These are phyloP conservation scores for Conistra vaccinii DNA, from an alignment of 2,888 invertebrate species.

Conservation along the genomic window DNA sequence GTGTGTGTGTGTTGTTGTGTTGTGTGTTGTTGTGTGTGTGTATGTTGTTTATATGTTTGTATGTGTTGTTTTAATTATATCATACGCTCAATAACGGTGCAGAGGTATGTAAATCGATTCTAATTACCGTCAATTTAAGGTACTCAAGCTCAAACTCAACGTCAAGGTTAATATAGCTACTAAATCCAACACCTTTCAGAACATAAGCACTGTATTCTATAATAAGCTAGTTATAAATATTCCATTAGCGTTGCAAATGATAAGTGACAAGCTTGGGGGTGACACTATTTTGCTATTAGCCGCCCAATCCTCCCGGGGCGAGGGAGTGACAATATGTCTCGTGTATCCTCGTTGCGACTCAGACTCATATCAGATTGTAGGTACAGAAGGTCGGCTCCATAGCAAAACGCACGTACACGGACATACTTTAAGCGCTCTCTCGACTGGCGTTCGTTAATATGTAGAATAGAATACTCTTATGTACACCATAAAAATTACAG, in stretches of 20 bases:
- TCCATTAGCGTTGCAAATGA: slow-evolving; percentile 71
- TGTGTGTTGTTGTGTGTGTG: too few species aligned
- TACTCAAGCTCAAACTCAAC: slow-evolving; percentile 11
- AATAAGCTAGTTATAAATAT: slow-evolving; percentile 68
- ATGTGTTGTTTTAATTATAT: neutral
- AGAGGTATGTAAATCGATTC: neutral
- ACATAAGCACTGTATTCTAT: slow-evolving; percentile 35
- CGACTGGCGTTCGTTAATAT: too few species aligned
- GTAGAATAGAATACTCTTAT: too few species aligned
- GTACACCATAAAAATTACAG: too few species aligned
- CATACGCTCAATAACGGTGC: neutral
- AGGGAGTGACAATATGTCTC: slow-evolving; percentile 70
- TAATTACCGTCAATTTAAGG: neutral
- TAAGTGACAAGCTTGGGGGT: slow-evolving; percentile 72
- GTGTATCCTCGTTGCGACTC: slow-evolving; percentile 54
- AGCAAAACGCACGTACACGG: neutral
- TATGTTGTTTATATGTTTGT: too few species aligned
- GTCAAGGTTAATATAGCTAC: neutral
- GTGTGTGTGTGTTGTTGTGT: too few species aligned
- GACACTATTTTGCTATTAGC: slow-evolving; percentile 76
- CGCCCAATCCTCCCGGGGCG: slow-evolving; percentile 66
- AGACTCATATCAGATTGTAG: slow-evolving; percentile 24
- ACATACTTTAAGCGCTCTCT: neutral
- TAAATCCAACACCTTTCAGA: neutral
- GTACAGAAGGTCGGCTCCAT: slow-evolving; percentile 18